Evolutionary conservation across 2,113 vertebrate species (phyloP).

Genomic region (Hypanus sabinus): DNA sequence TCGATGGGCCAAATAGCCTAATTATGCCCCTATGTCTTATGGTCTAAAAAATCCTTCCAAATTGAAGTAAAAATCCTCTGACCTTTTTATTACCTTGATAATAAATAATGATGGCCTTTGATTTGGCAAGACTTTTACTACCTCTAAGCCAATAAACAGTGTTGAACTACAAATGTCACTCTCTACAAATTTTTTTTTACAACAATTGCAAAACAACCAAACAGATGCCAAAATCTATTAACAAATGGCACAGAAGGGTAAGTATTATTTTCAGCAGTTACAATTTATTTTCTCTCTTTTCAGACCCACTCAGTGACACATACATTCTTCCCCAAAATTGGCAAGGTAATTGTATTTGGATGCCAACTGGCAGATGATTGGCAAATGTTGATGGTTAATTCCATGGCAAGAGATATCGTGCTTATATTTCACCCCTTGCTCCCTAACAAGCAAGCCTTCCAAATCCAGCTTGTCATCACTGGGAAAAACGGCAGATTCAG

Average conservation of each 20-base stretch:
- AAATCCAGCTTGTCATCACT: background rate
- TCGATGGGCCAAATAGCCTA: too few relatives aligned
- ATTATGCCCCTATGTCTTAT: too few relatives aligned
- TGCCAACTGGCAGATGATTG: background rate
- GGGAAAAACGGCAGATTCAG: background rate
- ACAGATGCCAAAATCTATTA: background rate
- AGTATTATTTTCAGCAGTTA: background rate
- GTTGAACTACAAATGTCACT: background rate
- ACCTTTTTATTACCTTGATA: background rate
- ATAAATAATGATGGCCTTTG: background rate
- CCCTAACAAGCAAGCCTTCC: background rate
- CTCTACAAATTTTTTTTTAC: background rate
- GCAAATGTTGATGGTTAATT: background rate
- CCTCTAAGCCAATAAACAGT: background rate
- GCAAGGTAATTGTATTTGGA: background rate
- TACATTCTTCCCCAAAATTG: background rate
- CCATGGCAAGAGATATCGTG: background rate
- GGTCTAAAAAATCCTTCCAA: background rate
- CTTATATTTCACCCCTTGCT: background rate
- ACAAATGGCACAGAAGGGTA: background rate
- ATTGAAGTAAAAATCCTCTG: background rate
- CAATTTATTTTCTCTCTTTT: background rate
- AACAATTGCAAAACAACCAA: background rate
- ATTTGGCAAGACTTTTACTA: conserved; percentile 10
- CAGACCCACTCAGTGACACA: background rate